A percentile compares a stretch with the other conserved stretches of the same genome.
Conservation (phyloP, 2,888 invertebrate species). For the Mesorhabditis sp. region DNA sequence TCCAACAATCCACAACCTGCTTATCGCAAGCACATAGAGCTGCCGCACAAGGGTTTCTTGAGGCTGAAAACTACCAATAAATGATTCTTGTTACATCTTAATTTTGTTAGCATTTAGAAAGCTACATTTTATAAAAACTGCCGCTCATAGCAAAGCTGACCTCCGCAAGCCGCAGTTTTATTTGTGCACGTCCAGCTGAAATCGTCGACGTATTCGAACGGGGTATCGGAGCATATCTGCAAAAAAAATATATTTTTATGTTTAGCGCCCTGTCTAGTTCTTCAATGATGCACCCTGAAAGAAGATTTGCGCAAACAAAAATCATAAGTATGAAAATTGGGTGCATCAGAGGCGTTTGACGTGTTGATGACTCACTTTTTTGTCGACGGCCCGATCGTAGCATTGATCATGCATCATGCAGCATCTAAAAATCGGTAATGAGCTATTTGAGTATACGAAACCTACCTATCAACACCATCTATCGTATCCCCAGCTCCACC, state of each 20-base stretch:
- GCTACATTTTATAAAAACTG: neutral
- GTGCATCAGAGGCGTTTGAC: too few species aligned
- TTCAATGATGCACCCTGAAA: too few species aligned
- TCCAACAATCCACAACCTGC: slow-evolving; percentile 47
- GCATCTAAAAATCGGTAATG: slow-evolving; percentile 31
- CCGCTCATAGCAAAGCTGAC: slow-evolving; percentile 8
- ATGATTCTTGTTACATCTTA: neutral
- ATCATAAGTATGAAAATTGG: neutral
- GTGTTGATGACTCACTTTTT: slow-evolving; percentile 13
- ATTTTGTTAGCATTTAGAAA: neutral
- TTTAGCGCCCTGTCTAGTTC: too few species aligned
- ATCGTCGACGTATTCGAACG: slow-evolving; percentile 47
- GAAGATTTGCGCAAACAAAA: too few species aligned
- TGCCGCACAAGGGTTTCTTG: slow-evolving; percentile 35
- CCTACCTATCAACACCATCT: slow-evolving; percentile 52
- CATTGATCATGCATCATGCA: slow-evolving; percentile 55
- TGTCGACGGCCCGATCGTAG: slow-evolving; percentile 50
- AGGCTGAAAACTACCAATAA: slow-evolving; percentile 15
- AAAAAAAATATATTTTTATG: neutral
- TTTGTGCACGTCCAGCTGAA: slow-evolving; percentile 40
- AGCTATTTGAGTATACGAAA: neutral
- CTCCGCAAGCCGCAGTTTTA: slow-evolving; percentile 31
- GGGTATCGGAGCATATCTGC: slow-evolving; percentile 40
- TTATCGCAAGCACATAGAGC: slow-evolving; percentile 48
- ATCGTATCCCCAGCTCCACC: slow-evolving; percentile 50